Conservation (phyloP, 2,797 vertebrate genomes). For the Enteromius thamalakanensis region DNA sequence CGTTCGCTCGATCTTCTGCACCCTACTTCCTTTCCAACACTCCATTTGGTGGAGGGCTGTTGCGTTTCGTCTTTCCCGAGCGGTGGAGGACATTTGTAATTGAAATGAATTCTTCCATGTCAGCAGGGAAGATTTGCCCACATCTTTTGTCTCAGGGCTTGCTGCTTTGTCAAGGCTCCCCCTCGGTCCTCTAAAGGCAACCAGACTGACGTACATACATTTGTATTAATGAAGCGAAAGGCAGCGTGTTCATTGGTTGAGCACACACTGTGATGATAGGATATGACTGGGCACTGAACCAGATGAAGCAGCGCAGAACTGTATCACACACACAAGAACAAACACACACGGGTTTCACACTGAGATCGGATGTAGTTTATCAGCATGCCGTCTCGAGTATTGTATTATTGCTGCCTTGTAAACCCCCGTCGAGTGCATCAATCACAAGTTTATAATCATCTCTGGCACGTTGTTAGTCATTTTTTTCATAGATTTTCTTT, state of each 20-base stretch:
- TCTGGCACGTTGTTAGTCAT: constrained; percentile 15
- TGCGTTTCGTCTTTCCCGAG: constrained; percentile 18
- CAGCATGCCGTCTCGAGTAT: constrained; percentile 55
- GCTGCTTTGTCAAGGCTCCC: constrained; percentile 34
- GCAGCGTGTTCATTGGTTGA: constrained; percentile 73
- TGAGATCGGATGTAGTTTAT: constrained; percentile 59
- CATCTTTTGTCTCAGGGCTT: constrained; percentile 19
- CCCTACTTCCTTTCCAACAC: constrained; percentile 5
- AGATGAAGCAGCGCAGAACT: constrained; percentile 45
- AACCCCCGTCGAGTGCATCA: constrained; percentile 54
- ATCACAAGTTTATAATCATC: constrained; percentile 55
- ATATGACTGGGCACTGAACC: constrained; percentile 53
- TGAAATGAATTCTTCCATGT: constrained; percentile 41
- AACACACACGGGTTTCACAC: constrained; percentile 32
- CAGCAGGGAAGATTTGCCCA: constrained; percentile 47
- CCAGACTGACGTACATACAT: constrained; percentile 23
- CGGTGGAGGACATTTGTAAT: constrained; percentile 25
- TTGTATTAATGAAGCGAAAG: constrained; percentile 75
- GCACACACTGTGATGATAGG: constrained; percentile 56
- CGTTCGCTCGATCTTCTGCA: constrained; percentile 5
- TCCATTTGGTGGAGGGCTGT: constrained; percentile 5
- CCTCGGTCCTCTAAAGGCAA: neutral
- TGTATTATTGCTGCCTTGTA: constrained; percentile 53
- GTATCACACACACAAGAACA: constrained; percentile 28
- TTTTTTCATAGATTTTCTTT: neutral